phyloP scores from a whole-genome alignment of 2,797 vertebrate species.

The Clarias pachynema region DNA sequence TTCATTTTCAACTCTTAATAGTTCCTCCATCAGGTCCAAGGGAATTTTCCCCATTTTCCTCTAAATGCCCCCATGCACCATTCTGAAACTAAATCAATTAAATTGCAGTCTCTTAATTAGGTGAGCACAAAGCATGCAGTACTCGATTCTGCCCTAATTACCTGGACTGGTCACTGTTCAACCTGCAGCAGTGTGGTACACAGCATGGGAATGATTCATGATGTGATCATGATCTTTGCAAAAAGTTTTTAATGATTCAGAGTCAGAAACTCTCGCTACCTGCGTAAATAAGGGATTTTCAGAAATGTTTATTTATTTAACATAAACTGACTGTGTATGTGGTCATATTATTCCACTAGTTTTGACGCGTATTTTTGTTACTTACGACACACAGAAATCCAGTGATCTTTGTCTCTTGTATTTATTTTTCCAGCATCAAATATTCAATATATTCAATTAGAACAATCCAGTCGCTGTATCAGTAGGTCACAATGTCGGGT shows the following conservation, averaged over 20 bases:
- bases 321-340: too few relatives aligned
- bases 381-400: too few relatives aligned
- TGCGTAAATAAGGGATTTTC: not conserved
- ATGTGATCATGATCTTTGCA: not conserved
- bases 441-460: too few relatives aligned
- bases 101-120: constrained; percentile 35
- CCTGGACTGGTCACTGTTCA: not conserved
- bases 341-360: too few relatives aligned
- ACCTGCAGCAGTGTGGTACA: not conserved
- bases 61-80: constrained; percentile 1
- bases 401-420: too few relatives aligned
- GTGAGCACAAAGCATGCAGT: not conserved
- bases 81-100: constrained; percentile 34
- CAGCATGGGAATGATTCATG: not conserved
- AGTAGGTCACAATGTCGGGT: too few relatives aligned
- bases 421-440: too few relatives aligned
- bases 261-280: not conserved
- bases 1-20: constrained; percentile 3
- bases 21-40: not conserved
- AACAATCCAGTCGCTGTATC: too few relatives aligned
- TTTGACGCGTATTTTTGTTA: too few relatives aligned
- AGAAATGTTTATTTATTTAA: too few relatives aligned
- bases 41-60: not conserved
- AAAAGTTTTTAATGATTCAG: not conserved
- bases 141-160: not conserved